Percentiles rank a stretch among this genome's conserved stretches.
These are phyloP conservation scores for Tetraneura akinire DNA, from an alignment of 1,140 invertebrate species.

Conservation along the genomic window DNA sequence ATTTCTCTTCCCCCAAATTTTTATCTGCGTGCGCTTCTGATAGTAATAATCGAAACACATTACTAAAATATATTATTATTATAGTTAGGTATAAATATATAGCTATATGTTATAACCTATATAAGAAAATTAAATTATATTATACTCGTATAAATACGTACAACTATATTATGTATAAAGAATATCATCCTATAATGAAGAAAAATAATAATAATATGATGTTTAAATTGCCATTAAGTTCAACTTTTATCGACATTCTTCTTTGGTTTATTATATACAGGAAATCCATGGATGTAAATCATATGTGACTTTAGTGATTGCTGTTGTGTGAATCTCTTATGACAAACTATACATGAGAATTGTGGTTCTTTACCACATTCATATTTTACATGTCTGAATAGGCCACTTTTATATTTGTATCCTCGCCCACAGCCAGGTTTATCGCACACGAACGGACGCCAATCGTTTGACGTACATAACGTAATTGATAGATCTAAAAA, in stretches of 20 bases:
- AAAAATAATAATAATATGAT: too few relatives aligned
- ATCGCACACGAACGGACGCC: slow-evolving; percentile 56
- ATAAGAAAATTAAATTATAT: too few relatives aligned
- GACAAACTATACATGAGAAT: slow-evolving; percentile 55
- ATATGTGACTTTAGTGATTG: slow-evolving; percentile 49
- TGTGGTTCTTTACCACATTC: slow-evolving; percentile 67
- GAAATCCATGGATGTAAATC: slow-evolving; percentile 45
- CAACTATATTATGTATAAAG: too few relatives aligned
- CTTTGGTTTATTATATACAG: neutral
- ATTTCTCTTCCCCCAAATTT: too few relatives aligned
- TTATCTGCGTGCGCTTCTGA: too few relatives aligned
- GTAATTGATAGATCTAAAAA: slow-evolving; percentile 23
- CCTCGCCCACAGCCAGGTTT: slow-evolving; percentile 57
- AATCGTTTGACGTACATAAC: neutral
- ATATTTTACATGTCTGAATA: slow-evolving; percentile 58
- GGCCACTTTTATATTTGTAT: slow-evolving; percentile 58
- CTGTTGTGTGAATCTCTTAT: slow-evolving; percentile 40
- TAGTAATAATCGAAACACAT: too few relatives aligned
- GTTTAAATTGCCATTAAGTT: neutral
- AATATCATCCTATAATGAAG: too few relatives aligned
- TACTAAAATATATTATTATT: too few relatives aligned
- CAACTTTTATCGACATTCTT: neutral
- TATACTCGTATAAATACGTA: too few relatives aligned
- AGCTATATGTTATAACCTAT: too few relatives aligned
- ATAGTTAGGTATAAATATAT: too few relatives aligned